Evolutionary conservation across 2,113 vertebrate genomes (phyloP).

Genomic region (Larimichthys polyactis): DNA sequence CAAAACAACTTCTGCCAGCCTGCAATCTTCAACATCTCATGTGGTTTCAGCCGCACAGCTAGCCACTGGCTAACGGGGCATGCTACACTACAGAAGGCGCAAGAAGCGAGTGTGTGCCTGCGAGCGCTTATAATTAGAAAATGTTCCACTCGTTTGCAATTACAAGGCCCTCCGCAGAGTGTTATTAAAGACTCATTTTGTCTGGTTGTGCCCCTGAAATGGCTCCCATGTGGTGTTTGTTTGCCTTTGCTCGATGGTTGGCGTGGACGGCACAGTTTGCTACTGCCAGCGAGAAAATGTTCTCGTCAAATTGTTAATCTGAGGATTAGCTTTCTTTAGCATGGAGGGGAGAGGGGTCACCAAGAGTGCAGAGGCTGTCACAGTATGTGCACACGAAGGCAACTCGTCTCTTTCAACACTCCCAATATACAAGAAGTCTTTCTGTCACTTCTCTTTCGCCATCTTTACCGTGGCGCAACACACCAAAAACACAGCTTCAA

Average conservation of each 20-base stretch:
- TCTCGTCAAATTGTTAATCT: slow-evolving; percentile 21
- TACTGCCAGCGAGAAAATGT: slow-evolving; percentile 5
- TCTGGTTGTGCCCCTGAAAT: slow-evolving; percentile 50
- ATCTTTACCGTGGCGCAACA: background rate
- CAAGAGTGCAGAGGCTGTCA: slow-evolving; percentile 4
- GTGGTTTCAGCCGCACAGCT: slow-evolving; percentile 57
- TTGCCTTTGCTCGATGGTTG: slow-evolving; percentile 29
- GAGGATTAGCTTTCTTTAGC: slow-evolving; percentile 29
- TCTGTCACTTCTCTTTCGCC: background rate
- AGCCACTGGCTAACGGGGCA: slow-evolving; percentile 42
- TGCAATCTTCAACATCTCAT: slow-evolving; percentile 57
- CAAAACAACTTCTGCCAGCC: slow-evolving; percentile 40
- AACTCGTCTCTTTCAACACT: background rate
- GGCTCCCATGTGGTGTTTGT: slow-evolving; percentile 66
- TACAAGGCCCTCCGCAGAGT: slow-evolving; percentile 58
- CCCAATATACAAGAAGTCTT: background rate
- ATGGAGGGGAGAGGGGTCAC: slow-evolving; percentile 1
- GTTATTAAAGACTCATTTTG: slow-evolving; percentile 71
- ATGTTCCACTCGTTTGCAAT: slow-evolving; percentile 58
- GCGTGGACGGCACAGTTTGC: slow-evolving; percentile 13
- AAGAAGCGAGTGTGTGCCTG: slow-evolving; percentile 31
- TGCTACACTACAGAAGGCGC: slow-evolving; percentile 39
- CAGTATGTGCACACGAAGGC: background rate
- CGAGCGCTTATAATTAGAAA: slow-evolving; percentile 68
- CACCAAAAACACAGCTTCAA: background rate